A percentile compares a stretch with the other conserved stretches of the same genome.
Evolutionary conservation across 1,140 invertebrate genomes (phyloP).

Genomic region (Drosophila lacertosa): DNA sequence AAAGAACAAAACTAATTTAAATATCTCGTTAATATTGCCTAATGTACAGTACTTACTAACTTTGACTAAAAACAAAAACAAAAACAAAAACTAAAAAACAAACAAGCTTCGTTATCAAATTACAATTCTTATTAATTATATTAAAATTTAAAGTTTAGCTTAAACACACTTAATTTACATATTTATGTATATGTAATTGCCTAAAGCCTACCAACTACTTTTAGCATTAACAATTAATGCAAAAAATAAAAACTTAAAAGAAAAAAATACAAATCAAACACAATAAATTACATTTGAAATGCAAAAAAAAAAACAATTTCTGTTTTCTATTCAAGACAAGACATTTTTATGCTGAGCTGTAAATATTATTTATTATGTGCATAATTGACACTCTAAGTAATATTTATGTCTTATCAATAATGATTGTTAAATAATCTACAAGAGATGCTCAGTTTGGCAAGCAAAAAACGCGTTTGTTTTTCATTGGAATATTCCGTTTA

Average conservation of each 20-base stretch:
- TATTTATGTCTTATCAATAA: too few species aligned
- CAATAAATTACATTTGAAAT: constrained; percentile 53
- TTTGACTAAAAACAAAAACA: too few species aligned
- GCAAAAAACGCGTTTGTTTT: too few species aligned
- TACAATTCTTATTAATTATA: constrained; percentile 31
- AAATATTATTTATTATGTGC: too few species aligned
- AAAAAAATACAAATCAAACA: constrained; percentile 23
- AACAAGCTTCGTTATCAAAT: constrained; percentile 43
- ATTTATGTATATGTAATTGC: constrained; percentile 46
- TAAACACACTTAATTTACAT: constrained; percentile 31
- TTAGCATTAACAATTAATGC: constrained; percentile 46
- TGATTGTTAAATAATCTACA: too few species aligned
- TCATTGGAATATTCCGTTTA: too few species aligned
- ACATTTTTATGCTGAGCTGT: too few species aligned
- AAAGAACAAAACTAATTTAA: constrained; percentile 18
- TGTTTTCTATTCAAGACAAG: too few species aligned
- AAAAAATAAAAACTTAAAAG: constrained; percentile 2
- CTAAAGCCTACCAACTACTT: constrained; percentile 48
- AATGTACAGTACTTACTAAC: constrained; percentile 55
- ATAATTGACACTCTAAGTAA: too few species aligned
- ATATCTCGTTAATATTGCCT: constrained; percentile 39
- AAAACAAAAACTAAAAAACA: too few species aligned
- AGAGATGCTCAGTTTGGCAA: too few species aligned
- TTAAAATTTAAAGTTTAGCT: constrained; percentile 35
- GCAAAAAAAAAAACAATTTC: constrained; percentile 49